Evolutionary conservation across 2,888 invertebrate genomes (phyloP).

Genomic region (Ophion obscuratus): DNA sequence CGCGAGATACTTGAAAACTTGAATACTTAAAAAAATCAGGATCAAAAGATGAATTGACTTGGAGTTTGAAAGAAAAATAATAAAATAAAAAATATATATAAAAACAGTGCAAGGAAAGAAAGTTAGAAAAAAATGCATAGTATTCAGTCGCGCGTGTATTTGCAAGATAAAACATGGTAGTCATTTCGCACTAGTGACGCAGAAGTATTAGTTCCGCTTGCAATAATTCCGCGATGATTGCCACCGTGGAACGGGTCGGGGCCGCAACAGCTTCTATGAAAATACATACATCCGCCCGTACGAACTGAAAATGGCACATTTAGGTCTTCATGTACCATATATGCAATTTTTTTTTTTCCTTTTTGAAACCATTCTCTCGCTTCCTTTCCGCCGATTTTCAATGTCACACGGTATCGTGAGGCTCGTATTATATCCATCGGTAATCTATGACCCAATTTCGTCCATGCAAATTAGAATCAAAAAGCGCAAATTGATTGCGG

Average conservation of each 20-base stretch:
- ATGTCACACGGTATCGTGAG: constrained; percentile 46
- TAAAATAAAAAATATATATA: background rate
- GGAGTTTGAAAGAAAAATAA: no score
- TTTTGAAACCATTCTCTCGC: constrained; percentile 10
- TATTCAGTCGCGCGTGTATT: background rate
- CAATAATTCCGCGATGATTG: constrained; percentile 66
- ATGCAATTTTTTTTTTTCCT: constrained; percentile 34
- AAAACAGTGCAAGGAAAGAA: background rate
- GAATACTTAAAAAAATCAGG: no score
- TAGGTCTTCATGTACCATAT: background rate
- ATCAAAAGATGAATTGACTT: no score
- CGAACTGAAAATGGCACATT: constrained; percentile 25
- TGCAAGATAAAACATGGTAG: constrained; percentile 24
- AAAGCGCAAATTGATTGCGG: constrained; percentile 44
- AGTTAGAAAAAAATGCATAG: background rate
- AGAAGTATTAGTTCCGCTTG: constrained; percentile 65
- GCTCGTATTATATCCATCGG: constrained; percentile 18
- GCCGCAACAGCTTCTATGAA: constrained; percentile 20
- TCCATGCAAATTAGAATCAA: constrained; percentile 50
- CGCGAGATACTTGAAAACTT: no score
- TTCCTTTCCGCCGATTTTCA: constrained; percentile 26
- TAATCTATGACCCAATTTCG: constrained; percentile 57
- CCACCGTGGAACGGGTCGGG: constrained; percentile 40
- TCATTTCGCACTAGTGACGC: constrained; percentile 38
- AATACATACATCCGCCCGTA: constrained; percentile 51